Evolutionary conservation across 2,888 invertebrate species (phyloP).

Genomic region (Apamea monoglypha): DNA sequence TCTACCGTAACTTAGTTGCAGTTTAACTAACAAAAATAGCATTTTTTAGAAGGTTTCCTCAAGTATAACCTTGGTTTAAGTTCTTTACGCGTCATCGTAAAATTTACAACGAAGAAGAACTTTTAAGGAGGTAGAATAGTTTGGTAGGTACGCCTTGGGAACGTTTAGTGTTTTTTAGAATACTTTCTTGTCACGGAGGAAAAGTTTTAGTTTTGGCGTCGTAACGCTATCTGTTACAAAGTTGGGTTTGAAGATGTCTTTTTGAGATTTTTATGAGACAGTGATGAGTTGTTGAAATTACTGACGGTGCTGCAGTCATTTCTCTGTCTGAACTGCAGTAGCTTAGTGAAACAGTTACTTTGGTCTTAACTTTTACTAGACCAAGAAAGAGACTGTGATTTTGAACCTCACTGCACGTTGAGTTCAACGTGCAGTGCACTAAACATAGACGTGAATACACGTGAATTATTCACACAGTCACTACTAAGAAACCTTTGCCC

Average conservation of each 20-base stretch:
- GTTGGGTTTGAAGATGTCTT: slow-evolving; percentile 7
- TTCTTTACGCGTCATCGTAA: slow-evolving; percentile 46
- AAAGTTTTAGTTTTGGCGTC: slow-evolving; percentile 31
- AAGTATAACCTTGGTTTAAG: slow-evolving; percentile 56
- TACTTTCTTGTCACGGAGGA: slow-evolving; percentile 38
- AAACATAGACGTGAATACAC: background rate
- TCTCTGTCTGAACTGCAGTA: background rate
- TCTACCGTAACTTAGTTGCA: slow-evolving; percentile 56
- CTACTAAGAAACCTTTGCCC: background rate
- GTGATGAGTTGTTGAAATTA: background rate
- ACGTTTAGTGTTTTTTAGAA: slow-evolving; percentile 38
- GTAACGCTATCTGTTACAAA: slow-evolving; percentile 18
- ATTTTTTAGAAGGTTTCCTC: slow-evolving; percentile 46
- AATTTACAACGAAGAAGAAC: slow-evolving; percentile 57
- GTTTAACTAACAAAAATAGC: slow-evolving; percentile 51
- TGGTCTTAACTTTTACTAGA: background rate
- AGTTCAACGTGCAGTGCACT: too few relatives aligned
- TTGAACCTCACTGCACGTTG: background rate
- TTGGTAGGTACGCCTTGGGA: slow-evolving; percentile 42
- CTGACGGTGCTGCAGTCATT: background rate
- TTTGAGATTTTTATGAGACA: slow-evolving; percentile 25
- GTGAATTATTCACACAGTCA: background rate
- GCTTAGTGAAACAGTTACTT: background rate
- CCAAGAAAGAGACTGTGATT: background rate
- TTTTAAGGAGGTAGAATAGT: slow-evolving; percentile 50